These are phyloP conservation scores for Nymphalis urticae DNA, from an alignment of 2,888 invertebrate species.

Conservation along the genomic window DNA sequence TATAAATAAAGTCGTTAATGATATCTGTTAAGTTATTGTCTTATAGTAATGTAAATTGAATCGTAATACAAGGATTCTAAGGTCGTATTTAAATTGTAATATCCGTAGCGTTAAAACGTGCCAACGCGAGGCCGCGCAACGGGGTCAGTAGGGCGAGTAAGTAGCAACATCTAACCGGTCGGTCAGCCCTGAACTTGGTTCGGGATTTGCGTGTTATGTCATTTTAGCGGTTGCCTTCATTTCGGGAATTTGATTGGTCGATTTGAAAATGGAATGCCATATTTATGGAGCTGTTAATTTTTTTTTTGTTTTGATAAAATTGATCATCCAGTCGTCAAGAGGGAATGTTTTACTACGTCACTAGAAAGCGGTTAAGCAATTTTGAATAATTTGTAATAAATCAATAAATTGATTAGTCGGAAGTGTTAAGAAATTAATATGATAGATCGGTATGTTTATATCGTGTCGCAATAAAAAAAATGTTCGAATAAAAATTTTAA, in stretches of 20 bases:
- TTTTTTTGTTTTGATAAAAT: background rate
- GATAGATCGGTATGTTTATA: too few species aligned
- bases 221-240: conserved; percentile 21
- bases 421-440: too few species aligned
- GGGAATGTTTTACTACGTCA: too few species aligned
- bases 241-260: conserved; percentile 4
- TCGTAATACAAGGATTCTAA: background rate
- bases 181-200: conserved; percentile 72
- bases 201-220: conserved; percentile 43
- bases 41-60: background rate
- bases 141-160: conserved; percentile 39
- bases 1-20: too few species aligned
- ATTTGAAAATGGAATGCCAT: background rate
- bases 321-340: too few species aligned
- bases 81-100: conserved; percentile 7
- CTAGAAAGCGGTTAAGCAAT: too few species aligned
- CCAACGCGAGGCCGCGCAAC: conserved; percentile 42
- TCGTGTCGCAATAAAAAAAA: too few species aligned
- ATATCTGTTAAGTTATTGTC: too few species aligned
- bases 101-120: conserved; percentile 24
- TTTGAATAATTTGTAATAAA: too few species aligned
- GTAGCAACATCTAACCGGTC: conserved; percentile 49
- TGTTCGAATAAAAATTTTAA: too few species aligned
- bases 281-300: background rate
- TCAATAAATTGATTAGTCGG: too few species aligned